Percentiles rank a stretch among this genome's conserved stretches.
These are phyloP conservation scores for Montipora cactus DNA, from an alignment of 64 coral and sea anemone genomes.

Conservation along the genomic window DNA sequence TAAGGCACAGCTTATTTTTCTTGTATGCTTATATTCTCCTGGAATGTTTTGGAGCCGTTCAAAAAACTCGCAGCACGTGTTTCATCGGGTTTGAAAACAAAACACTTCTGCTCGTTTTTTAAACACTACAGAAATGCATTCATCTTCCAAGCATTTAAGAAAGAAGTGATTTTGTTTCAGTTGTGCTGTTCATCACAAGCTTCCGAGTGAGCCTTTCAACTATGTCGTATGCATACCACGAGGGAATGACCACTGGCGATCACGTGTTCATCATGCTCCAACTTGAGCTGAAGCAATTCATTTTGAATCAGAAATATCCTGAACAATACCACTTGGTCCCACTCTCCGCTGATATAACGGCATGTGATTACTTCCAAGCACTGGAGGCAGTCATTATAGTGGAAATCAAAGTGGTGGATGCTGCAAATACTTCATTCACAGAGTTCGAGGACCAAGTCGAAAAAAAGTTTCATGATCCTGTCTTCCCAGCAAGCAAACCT, in stretches of 20 bases:
- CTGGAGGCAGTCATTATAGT: conserved; percentile 3
- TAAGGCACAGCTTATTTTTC: too few species aligned
- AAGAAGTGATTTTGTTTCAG: conserved; percentile 3
- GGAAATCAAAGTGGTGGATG: not conserved
- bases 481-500: not conserved
- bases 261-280: conserved; percentile 69
- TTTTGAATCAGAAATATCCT: not conserved
- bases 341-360: not conserved
- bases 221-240: conserved; percentile 67
- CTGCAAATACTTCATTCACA: not conserved
- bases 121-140: too few species aligned
- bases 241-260: conserved; percentile 80
- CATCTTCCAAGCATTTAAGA: too few species aligned
- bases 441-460: conserved; percentile 1
- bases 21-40: too few species aligned
- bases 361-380: conserved; percentile 10
- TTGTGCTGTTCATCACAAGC: conserved; percentile 80
- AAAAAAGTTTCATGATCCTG: not conserved
- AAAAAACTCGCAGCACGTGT: too few species aligned
- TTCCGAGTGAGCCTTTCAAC: conserved; percentile 61
- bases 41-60: too few species aligned
- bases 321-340: not conserved
- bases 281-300: conserved; percentile 4
- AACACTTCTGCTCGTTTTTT: too few species aligned
- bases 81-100: too few species aligned